Percentiles rank a stretch among this genome's conserved stretches.
These are phyloP conservation scores for Camelus bactrianus DNA, from an alignment of 2,113 vertebrate species.

Conservation along the genomic window DNA sequence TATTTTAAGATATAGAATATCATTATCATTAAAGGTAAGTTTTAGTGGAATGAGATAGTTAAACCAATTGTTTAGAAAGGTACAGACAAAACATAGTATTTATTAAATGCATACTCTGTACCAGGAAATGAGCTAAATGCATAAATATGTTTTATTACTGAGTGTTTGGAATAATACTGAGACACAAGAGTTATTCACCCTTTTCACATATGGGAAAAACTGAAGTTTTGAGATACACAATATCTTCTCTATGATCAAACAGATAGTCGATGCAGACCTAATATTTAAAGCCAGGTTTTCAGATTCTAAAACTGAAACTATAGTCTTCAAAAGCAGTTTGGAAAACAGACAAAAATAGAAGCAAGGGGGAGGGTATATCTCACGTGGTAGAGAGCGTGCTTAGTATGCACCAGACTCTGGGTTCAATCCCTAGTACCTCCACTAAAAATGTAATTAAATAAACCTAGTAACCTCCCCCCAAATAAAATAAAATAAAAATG, in stretches of 20 bases:
- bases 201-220: neutral
- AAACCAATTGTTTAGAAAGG: neutral
- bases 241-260: neutral
- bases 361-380: too few relatives aligned
- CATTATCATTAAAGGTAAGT: neutral
- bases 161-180: neutral
- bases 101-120: neutral
- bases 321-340: neutral
- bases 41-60: neutral
- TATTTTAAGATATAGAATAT: neutral
- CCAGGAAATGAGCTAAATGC: neutral
- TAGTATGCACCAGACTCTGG: too few relatives aligned
- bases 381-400: too few relatives aligned
- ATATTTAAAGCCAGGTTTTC: neutral
- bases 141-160: neutral
- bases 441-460: too few relatives aligned
- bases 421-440: too few relatives aligned
- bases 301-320: neutral
- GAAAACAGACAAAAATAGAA: neutral
- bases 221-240: neutral
- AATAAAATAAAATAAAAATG: too few relatives aligned
- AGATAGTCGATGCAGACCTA: neutral
- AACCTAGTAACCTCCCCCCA: too few relatives aligned
- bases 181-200: neutral
- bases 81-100: neutral